These are phyloP conservation scores for Arenicola marina DNA, from an alignment of 2,888 invertebrate genomes.

Conservation along the genomic window DNA sequence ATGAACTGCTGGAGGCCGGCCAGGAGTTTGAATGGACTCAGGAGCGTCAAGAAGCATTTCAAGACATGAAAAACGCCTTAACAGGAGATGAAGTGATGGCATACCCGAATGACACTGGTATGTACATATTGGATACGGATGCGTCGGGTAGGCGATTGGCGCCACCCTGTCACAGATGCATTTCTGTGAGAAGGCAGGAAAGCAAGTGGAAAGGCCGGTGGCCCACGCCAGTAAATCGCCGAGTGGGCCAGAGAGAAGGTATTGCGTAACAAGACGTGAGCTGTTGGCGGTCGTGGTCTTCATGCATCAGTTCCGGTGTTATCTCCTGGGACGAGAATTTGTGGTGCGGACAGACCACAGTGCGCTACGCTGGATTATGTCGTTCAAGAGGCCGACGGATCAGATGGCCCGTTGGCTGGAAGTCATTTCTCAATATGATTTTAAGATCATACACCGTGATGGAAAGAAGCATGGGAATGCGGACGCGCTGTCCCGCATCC, in stretches of 20 bases:
- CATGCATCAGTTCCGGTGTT: conserved; percentile 34
- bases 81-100: conserved; percentile 18
- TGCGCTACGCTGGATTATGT: too few relatives aligned
- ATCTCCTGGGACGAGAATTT: conserved; percentile 32
- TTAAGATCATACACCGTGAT: not conserved
- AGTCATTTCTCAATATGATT: conserved; percentile 2
- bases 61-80: conserved; percentile 5
- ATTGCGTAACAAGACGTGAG: conserved; percentile 19
- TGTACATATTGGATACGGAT: conserved; percentile 18
- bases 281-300: conserved; percentile 25
- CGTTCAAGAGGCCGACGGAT: conserved; percentile 27
- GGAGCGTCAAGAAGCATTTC: conserved; percentile 9
- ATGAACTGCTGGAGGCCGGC: conserved; percentile 13
- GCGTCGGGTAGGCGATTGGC: conserved; percentile 9
- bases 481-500: conserved; percentile 4
- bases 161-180: conserved; percentile 21
- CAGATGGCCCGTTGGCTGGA: conserved; percentile 12
- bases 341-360: conserved; percentile 36
- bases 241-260: conserved; percentile 8
- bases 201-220: conserved; percentile 21
- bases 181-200: not conserved
- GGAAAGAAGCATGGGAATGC: conserved; percentile 9
- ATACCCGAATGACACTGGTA: not conserved
- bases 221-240: conserved; percentile 15
- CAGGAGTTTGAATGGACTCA: conserved; percentile 19